phyloP scores from a whole-genome alignment of 2,888 invertebrate species.

The Cremastinae sp. region DNA sequence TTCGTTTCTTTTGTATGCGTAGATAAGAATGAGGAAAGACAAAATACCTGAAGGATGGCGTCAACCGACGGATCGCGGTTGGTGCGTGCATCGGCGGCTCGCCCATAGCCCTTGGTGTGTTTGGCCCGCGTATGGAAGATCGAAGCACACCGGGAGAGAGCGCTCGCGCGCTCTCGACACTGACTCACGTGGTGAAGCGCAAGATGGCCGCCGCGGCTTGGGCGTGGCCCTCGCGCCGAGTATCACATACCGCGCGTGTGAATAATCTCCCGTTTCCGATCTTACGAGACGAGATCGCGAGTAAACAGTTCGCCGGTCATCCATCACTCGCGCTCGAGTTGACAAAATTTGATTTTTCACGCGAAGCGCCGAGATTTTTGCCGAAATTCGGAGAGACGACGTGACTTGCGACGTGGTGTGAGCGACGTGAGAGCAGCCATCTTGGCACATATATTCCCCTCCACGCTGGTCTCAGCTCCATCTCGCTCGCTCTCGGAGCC shows the following conservation, averaged over 20 bases:
- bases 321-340: slow-evolving; percentile 60
- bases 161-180: slow-evolving; percentile 68
- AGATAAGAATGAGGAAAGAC: slow-evolving; percentile 32
- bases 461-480: slow-evolving; percentile 53
- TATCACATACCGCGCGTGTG: slow-evolving; percentile 57
- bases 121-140: slow-evolving; percentile 13
- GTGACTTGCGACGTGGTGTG: slow-evolving; percentile 71
- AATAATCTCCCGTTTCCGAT: slow-evolving; percentile 55
- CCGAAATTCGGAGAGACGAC: slow-evolving; percentile 57
- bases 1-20: slow-evolving; percentile 12
- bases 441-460: slow-evolving; percentile 71
- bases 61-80: slow-evolving; percentile 64
- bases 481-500: slow-evolving; percentile 41
- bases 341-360: slow-evolving; percentile 44
- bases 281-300: slow-evolving; percentile 40
- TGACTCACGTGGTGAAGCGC: slow-evolving; percentile 74
- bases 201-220: slow-evolving; percentile 78
- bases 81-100: slow-evolving; percentile 26
- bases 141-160: slow-evolving; percentile 36
- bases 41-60: slow-evolving; percentile 70
- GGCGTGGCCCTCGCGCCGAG: slow-evolving; percentile 74
- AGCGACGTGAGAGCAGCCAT: slow-evolving; percentile 72
- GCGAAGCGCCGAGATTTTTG: slow-evolving; percentile 15
- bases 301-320: slow-evolving; percentile 57
- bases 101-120: slow-evolving; percentile 28